phyloP scores from a whole-genome alignment of 2,113 vertebrate genomes.

The Rhadina sibilatrix region DNA sequence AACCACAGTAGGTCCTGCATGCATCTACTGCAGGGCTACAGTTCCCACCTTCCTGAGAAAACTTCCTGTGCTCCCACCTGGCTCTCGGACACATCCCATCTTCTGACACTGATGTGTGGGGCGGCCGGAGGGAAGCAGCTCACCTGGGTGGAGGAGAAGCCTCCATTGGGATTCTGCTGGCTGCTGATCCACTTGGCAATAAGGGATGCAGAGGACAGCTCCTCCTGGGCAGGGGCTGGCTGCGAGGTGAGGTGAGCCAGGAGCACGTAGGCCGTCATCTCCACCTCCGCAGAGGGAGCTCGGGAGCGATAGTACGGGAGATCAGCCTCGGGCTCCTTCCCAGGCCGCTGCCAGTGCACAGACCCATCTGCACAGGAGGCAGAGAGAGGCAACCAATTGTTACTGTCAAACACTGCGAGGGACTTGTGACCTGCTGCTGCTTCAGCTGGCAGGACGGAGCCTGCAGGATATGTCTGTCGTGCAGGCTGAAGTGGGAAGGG shows the following conservation, averaged over 20 bases:
- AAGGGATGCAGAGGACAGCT: not conserved
- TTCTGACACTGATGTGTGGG: rapidly evolving
- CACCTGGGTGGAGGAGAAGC: constrained; percentile 80
- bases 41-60: not conserved
- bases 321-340: not conserved
- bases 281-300: constrained; percentile 73
- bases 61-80: not conserved
- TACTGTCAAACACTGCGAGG: rapidly evolving
- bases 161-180: constrained; percentile 73
- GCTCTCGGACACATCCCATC: not conserved
- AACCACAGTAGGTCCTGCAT: rapidly evolving
- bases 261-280: constrained; percentile 70
- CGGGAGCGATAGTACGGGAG: not conserved
- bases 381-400: not conserved
- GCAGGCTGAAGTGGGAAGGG: not conserved
- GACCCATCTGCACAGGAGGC: constrained; percentile 25
- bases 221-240: not conserved
- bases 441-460: not conserved
- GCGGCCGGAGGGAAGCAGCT: not conserved
- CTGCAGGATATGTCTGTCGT: rapidly evolving
- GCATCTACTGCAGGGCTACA: not conserved
- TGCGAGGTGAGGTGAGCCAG: constrained; percentile 9
- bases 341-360: constrained; percentile 69
- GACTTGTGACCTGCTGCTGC: rapidly evolving
- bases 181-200: constrained; percentile 66